Evolutionary conservation across 1,140 invertebrate species (phyloP).

Genomic region (Neuroterus valhalla): DNA sequence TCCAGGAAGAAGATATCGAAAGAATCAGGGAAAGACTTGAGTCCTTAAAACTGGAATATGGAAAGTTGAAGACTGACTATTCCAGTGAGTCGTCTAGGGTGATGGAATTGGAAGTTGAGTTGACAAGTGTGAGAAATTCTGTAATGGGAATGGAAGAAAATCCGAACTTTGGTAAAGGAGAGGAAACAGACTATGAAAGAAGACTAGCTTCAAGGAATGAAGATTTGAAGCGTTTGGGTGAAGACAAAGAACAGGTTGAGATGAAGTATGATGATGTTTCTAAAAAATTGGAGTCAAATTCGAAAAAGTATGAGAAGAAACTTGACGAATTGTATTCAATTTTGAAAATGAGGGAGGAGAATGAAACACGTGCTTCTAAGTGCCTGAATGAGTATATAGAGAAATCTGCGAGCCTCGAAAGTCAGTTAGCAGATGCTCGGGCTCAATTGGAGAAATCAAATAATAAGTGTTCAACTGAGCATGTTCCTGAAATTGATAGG

Average conservation of each 20-base stretch:
- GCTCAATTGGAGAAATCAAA: constrained; percentile 48
- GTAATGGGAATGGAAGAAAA: constrained; percentile 52
- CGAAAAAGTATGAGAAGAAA: constrained; percentile 47
- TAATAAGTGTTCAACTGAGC: constrained; percentile 47
- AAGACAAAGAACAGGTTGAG: constrained; percentile 45
- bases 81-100: constrained; percentile 37
- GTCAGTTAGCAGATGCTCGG: constrained; percentile 48
- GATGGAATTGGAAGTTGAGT: constrained; percentile 53
- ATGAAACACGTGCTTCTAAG: constrained; percentile 40
- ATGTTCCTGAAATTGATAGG: constrained; percentile 53
- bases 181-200: constrained; percentile 49
- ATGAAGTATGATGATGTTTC: constrained; percentile 40
- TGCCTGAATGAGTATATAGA: constrained; percentile 54
- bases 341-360: constrained; percentile 51
- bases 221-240: constrained; percentile 50
- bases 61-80: constrained; percentile 57
- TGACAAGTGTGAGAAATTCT: constrained; percentile 51
- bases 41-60: constrained; percentile 15
- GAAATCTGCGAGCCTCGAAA: constrained; percentile 49
- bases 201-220: constrained; percentile 43
- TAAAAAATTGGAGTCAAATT: constrained; percentile 35
- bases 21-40: constrained; percentile 8
- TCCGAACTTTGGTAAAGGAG: constrained; percentile 47
- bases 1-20: constrained; percentile 38
- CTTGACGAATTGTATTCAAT: constrained; percentile 50